Evolutionary conservation across 2,113 vertebrate species (phyloP).

Genomic region (Mus spicilegus): DNA sequence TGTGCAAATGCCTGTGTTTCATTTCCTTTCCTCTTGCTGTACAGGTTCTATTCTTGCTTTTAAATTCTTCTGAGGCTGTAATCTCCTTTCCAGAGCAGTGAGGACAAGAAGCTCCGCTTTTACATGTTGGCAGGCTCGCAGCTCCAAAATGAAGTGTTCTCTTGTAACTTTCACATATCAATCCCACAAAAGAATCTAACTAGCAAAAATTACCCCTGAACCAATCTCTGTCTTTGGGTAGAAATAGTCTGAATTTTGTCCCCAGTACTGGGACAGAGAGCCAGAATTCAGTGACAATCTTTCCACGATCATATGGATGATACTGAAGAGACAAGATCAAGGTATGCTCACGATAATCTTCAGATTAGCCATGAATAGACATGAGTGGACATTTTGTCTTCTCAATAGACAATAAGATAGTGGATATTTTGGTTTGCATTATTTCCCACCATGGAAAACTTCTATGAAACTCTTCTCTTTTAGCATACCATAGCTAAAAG

Average conservation of each 20-base stretch:
- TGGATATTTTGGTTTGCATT: neutral
- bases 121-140: neutral
- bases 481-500: neutral
- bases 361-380: neutral
- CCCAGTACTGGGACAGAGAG: neutral
- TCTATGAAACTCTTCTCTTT: neutral
- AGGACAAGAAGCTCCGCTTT: neutral
- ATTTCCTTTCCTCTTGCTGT: neutral
- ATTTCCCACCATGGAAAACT: neutral
- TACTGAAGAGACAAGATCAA: neutral
- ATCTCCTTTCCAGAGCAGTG: neutral
- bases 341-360: neutral
- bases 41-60: neutral
- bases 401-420: neutral
- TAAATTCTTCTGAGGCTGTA: neutral
- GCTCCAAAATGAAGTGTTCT: neutral
- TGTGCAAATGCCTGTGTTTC: neutral
- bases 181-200: neutral
- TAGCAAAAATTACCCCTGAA: neutral
- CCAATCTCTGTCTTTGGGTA: neutral
- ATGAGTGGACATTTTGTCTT: neutral
- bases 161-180: neutral
- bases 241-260: neutral
- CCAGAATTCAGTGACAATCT: neutral
- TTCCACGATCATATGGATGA: neutral